Percentiles rank a stretch among this genome's conserved stretches.
Conservation (phyloP, 2,797 vertebrate genomes). For the Acipenser oxyrinchus region DNA sequence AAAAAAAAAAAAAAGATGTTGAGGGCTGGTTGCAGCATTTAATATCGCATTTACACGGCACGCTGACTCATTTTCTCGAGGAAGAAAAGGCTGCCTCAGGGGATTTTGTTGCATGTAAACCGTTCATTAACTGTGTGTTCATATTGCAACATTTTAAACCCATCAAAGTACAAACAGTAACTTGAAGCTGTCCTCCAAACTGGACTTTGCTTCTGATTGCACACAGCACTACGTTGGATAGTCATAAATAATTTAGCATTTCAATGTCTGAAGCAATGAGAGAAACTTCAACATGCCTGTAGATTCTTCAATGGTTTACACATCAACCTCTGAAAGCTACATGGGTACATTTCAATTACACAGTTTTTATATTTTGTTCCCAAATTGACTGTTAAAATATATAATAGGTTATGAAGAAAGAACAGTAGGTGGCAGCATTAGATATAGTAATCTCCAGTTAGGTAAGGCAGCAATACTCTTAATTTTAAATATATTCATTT, state of each 20-base stretch:
- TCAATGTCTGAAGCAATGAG: neutral
- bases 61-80: conserved; percentile 7
- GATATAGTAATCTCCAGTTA: too few species aligned
- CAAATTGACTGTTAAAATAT: too few species aligned
- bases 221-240: conserved; percentile 4
- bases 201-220: neutral
- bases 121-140: conserved; percentile 3
- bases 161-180: conserved; percentile 7
- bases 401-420: conserved; percentile 11
- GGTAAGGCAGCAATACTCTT: too few species aligned
- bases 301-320: neutral
- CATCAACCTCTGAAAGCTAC: too few species aligned
- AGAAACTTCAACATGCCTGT: neutral
- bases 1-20: conserved; percentile 3
- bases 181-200: conserved; percentile 1
- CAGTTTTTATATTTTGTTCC: too few species aligned
- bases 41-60: conserved; percentile 6
- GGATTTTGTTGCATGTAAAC: conserved; percentile 2
- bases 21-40: neutral
- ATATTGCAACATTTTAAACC: neutral
- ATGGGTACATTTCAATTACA: too few species aligned
- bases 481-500: too few species aligned
- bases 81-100: neutral
- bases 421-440: conserved; percentile 51
- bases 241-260: conserved; percentile 13